phyloP scores from a whole-genome alignment of 2,888 invertebrate genomes.

The Anagyrus pseudococci region DNA sequence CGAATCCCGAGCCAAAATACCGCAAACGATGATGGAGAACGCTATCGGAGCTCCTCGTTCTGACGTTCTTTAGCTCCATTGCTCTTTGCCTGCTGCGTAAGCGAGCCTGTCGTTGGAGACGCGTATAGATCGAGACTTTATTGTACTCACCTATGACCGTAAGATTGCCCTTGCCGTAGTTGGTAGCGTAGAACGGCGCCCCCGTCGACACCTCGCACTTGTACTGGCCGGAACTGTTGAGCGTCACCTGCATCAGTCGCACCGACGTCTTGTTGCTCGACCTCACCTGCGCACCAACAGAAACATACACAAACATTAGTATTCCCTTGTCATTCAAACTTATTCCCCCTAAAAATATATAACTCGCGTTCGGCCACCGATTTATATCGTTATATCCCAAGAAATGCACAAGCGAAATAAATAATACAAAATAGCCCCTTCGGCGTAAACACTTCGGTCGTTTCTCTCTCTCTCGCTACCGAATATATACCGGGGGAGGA shows the following conservation, averaged over 20 bases:
- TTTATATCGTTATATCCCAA: too few relatives aligned
- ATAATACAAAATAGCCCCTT: too few relatives aligned
- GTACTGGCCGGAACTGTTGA: conserved; percentile 52
- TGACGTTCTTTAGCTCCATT: not conserved
- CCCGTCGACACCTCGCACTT: conserved; percentile 56
- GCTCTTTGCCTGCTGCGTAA: not conserved
- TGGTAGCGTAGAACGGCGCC: conserved; percentile 50
- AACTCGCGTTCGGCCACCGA: too few relatives aligned
- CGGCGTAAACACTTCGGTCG: too few relatives aligned
- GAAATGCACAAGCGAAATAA: too few relatives aligned
- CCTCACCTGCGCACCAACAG: conserved; percentile 41
- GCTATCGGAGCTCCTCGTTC: conserved; percentile 12
- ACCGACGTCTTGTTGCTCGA: conserved; percentile 47
- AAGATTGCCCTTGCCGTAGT: conserved; percentile 47
- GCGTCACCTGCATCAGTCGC: conserved; percentile 45
- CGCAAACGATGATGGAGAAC: conserved; percentile 30
- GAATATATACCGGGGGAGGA: too few relatives aligned
- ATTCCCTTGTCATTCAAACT: too few relatives aligned
- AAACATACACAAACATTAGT: too few relatives aligned
- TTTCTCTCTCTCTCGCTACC: too few relatives aligned
- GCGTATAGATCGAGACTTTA: not conserved
- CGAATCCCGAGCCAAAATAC: conserved; percentile 24
- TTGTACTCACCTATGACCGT: conserved; percentile 53
- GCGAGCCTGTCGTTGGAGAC: not conserved
- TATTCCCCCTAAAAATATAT: too few relatives aligned